Evolutionary conservation across 2,888 invertebrate species (phyloP), one percentile per base, ranked within the genome.

Genomic region (Pyrocoelia pectoralis): DNA sequence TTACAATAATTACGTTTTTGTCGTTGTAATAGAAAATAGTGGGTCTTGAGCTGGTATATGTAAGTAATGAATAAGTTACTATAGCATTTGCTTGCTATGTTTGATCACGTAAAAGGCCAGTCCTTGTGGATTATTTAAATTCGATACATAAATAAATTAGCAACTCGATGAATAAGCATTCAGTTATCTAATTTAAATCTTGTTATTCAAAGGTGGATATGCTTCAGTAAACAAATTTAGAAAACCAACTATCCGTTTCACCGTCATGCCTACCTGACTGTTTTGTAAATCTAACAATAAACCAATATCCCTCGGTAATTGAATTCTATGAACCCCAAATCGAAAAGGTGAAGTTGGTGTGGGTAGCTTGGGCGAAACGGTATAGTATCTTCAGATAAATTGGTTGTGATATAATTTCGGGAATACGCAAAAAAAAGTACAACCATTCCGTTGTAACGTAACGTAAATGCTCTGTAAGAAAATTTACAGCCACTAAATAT

Each of bases 401-500:
- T 10, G 2, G 9, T n/a, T n/a, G 24, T 24, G 33, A 33, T n/a
- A 33, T n/a, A 10, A 33, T n/a, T 33, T n/a, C 33, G 8, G n/a
- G 9, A 33, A 3, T 6, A 33, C 10, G 9, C 8, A 24, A 5
- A 38, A 9, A 8, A 41, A 41, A 14, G 41, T 6, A 41, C 8
- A 41, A 6, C 41, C 6, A 41, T 41, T 41, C 14, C 8, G 41
- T 12, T n/a, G 13, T 41, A 12, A 14, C n/a, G n/a, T 41, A 41
- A 13, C 8, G 13, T 6, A 17, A 24, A 17, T 18, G 10, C 14
- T 15, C 4, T 8, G 46, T 17, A 24, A 24, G 46, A 18, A 18
- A 46, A 18, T 46, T 46, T 46, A 46, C 46, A 18, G 17, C 15
- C 10, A 10, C 9, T 46, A 46, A 46, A 46, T 46, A 46, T 46